Evolutionary conservation across 2,797 vertebrate genomes (phyloP), one percentile per base, ranked within the genome.

Genomic region (Myripristis murdjan): DNA sequence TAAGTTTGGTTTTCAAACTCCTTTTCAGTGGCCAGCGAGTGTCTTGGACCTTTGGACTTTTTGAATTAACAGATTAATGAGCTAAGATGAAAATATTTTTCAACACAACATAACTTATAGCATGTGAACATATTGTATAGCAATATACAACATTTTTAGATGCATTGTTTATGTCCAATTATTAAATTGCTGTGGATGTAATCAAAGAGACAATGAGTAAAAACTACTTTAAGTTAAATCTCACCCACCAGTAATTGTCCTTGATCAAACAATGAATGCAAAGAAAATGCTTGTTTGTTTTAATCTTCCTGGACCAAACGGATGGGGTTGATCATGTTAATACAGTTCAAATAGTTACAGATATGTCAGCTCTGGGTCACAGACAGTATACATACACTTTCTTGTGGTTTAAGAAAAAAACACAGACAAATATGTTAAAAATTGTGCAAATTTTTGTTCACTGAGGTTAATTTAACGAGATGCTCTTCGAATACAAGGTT

Each of bases 1-100:
- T 49, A 31, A 57, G 37, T 33, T 24, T 26, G 54, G 26, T 69
- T 65, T 68, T 10, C 33, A 16, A 14, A 16, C 8, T 28, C 12
- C 16, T 39, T 58, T 53, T 61, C 8, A 23, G 22, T 70, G 46
- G 37, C 1, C 16, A 64, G 26, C n/a, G 26, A 16, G 28, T 33
- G 26, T 54, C 15, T 33, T 16, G 3, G 15, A 35, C n/a, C 5
- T 26, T 31, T 8, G 52, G 28, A 18, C 51, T 22, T 8, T 23
- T 23, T 48, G 46, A 23, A 48, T 20, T 20, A 23, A 20, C 3
- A 35, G 33, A 35, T 35, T 35, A 35, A 35, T 7, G 6, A 35
- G 35, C 33, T 35, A 35, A 7, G 33, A 35, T 35, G 2, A 35
- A 47, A 20, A 47, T n/a, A n/a, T 14, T n/a, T 20, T 35, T 35